Evolutionary conservation across 2,888 invertebrate genomes (phyloP), one percentile per base, ranked within the genome.

Genomic region (Drosophila mimica): DNA sequence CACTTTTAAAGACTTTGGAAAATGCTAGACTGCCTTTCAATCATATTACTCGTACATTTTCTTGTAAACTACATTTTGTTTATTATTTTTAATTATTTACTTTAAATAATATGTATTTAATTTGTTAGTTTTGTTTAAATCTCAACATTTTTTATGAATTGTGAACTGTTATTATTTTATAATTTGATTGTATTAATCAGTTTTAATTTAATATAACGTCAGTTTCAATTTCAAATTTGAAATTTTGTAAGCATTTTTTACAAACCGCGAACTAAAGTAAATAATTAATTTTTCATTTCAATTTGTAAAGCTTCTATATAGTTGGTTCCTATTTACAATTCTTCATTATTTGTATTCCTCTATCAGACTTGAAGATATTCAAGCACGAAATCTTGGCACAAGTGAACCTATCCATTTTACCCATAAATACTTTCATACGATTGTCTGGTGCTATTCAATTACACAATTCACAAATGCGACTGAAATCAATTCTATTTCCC

Each of bases 361-460:
- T 4, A n/a, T 13, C 20, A 20, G 13, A 20, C 15, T 8, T 15
- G 46, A 4, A 30, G 40, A 54, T 54, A 53, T 30, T 34, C 31
- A 36, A 36, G 59, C 49, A 48, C 40, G 11, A 53, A 36, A 36
- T 63, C 51, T 49, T 33, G 11, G 43, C 58, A 46, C 33, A 48
- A 51, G 34, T 11, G 40, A 56, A 59, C 43, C 51, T 28, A 62
- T 7, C 25, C 52, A 30, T 30, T 53, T 62, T 40, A 4, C 33
- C 40, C 62, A 62, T 60, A 74, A 74, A 61, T 59, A 53, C 49
- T 53, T 38, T 30, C 31, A 17, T 17, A 4, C n/a, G 11, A 52
- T 36, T 57, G 58, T 63, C 52, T 54, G 17, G 15, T 40, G 67
- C 63, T 57, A 54, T 80, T 77, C 74, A 74, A 72, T 76, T 81